A percentile compares a stretch with the other conserved stretches of the same genome.
Evolutionary conservation across 2,888 invertebrate species (phyloP).

Genomic region (Andrena bucephala): DNA sequence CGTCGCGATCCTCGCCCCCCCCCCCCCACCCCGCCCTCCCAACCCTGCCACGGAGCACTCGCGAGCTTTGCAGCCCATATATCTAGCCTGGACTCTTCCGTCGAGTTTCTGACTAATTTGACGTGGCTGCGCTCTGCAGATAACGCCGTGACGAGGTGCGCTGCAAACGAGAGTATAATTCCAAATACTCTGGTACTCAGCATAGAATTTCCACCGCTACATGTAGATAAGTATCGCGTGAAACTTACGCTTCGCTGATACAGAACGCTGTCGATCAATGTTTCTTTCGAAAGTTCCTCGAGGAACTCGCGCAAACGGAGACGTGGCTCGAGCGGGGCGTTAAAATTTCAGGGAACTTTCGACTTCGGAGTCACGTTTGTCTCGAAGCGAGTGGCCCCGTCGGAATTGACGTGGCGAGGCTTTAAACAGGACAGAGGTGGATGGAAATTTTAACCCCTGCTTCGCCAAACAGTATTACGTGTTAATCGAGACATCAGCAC

Average conservation of each 20-base stretch:
- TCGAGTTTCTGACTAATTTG: slow-evolving; percentile 22
- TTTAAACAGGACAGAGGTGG: background rate
- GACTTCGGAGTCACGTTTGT: slow-evolving; percentile 14
- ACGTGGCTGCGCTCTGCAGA: too few relatives aligned
- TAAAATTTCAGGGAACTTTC: background rate
- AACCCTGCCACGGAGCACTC: background rate
- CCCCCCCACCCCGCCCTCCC: background rate
- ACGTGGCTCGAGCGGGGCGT: background rate
- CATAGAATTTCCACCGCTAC: too few relatives aligned
- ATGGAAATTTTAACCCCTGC: background rate
- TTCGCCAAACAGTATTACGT: slow-evolving; percentile 69
- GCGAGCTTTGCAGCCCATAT: background rate
- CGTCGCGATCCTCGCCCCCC: slow-evolving; percentile 5
- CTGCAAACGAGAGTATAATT: too few relatives aligned
- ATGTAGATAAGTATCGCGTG: background rate
- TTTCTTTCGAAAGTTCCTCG: background rate
- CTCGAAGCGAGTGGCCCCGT: background rate
- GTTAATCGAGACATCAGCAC: slow-evolving; percentile 66
- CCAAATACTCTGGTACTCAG: too few relatives aligned
- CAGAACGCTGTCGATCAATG: background rate
- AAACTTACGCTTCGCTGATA: background rate
- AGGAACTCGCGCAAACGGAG: background rate
- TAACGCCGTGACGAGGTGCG: too few relatives aligned
- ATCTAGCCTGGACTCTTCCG: background rate
- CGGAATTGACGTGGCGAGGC: background rate